Conservation (phyloP, 2,888 invertebrate species). For the Pseudococcus jackbeardsleyi region DNA sequence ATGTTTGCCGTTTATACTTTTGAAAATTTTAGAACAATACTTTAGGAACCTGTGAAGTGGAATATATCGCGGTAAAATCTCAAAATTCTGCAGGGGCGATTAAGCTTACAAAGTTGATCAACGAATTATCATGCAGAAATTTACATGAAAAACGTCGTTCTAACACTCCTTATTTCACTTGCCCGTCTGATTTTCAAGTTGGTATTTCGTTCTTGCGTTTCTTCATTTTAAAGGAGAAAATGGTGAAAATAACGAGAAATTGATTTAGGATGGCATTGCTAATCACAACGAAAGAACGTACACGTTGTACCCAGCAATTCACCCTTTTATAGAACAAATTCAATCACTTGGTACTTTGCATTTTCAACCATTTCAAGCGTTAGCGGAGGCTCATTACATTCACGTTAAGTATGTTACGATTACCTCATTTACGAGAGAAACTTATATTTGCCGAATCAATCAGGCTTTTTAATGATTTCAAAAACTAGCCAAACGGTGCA, state of each 20-base stretch:
- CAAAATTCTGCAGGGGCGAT: conserved; percentile 67
- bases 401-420: conserved; percentile 69
- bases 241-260: not conserved
- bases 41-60: conserved; percentile 70
- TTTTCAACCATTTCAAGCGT: conserved; percentile 71
- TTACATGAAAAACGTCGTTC: conserved; percentile 70
- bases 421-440: not conserved
- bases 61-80: conserved; percentile 69
- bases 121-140: conserved; percentile 70
- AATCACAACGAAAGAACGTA: conserved; percentile 71
- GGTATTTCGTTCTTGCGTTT: not conserved
- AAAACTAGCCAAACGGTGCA: conserved; percentile 70
- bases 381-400: conserved; percentile 71
- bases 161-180: conserved; percentile 70
- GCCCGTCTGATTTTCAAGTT: conserved; percentile 70
- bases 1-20: not conserved
- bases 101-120: conserved; percentile 70
- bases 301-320: conserved; percentile 68
- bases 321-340: conserved; percentile 69
- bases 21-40: conserved; percentile 69
- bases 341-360: conserved; percentile 70
- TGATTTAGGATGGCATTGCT: conserved; percentile 70
- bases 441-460: not conserved
- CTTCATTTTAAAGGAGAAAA: not conserved
- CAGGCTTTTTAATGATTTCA: not conserved